Evolutionary conservation across 64 coral and sea anemone genomes (phyloP), one percentile per base, ranked within the genome.

Genomic region (Actinia equina): DNA sequence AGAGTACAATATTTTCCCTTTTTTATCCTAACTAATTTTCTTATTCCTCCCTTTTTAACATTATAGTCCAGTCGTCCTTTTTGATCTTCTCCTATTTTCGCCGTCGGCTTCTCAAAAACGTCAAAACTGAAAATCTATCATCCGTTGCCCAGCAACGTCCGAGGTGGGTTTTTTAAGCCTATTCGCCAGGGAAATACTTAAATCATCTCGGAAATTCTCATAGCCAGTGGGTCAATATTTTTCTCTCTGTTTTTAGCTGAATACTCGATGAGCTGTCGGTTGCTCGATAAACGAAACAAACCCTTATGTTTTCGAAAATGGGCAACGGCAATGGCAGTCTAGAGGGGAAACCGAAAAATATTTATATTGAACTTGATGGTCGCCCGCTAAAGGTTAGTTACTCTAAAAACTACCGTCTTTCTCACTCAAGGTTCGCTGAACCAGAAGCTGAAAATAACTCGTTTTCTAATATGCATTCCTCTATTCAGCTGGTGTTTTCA

Each of bases 401-500:
- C 9, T 57, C 13, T 49, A 6, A 8, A 49, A 49, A 57, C 55
- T 57, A 16, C 55, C 55, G 55, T 49, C 46, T 49, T 49, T 49
- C 7, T 49, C 46, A 37, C 30, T 37, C 6, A 8, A 54, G 52
- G 52, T 54, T 54, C 52, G 12, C 6, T 12, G 6, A 54, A 54
- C 6, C 6, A 54, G 55, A 16, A 57, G 55, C 2, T 57, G 11
- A 14, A 57, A 57, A 57, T 57, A 57, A 0, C n/a, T n/a, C 62
- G 8, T 65, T 23, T 65, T 65, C n/a, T 65, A 0, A 5, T 37
- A 7, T 65, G 1, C 2, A 60, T 65, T 23, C 9, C 20, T 82
- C 45, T 45, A 5, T 84, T 22, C 65, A 89, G 88, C n/a, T 89
- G 13, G 60, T 84, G 12, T 89, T 89, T 57, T 89, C 88, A 37